Conservation (phyloP, 2,113 vertebrate species). For the Limanda limanda region DNA sequence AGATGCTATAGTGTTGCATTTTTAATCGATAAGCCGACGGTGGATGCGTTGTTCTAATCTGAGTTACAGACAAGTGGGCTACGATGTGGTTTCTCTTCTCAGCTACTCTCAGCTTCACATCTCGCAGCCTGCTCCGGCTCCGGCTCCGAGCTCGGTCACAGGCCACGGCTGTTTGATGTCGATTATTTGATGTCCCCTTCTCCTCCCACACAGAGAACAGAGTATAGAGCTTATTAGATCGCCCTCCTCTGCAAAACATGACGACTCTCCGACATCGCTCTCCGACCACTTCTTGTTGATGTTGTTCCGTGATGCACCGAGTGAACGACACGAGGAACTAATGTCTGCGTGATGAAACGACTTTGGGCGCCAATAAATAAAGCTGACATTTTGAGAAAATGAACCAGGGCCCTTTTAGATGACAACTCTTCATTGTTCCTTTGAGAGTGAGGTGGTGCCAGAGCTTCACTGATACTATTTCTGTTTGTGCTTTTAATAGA, state of each 20-base stretch:
- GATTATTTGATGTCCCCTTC: slow-evolving; percentile 61
- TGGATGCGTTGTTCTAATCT: slow-evolving; percentile 5
- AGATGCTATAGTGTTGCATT: slow-evolving; percentile 50
- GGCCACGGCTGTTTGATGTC: slow-evolving; percentile 60
- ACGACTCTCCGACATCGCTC: slow-evolving; percentile 30
- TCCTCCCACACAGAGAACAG: slow-evolving; percentile 51
- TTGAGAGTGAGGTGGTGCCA: background rate
- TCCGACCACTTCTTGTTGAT: slow-evolving; percentile 5
- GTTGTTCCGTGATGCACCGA: background rate
- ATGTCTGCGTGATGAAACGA: slow-evolving; percentile 23
- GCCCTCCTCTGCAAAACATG: slow-evolving; percentile 44
- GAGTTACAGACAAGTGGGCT: slow-evolving; percentile 48
- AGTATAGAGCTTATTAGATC: slow-evolving; percentile 52
- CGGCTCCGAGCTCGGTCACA: slow-evolving; percentile 26
- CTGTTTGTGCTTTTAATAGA: slow-evolving; percentile 3
- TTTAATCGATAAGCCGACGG: slow-evolving; percentile 38
- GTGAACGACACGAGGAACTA: slow-evolving; percentile 28
- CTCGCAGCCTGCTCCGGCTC: slow-evolving; percentile 27
- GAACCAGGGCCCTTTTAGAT: slow-evolving; percentile 18
- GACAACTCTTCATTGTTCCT: slow-evolving; percentile 6
- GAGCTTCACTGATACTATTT: slow-evolving; percentile 21
- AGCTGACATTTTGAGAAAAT: slow-evolving; percentile 18
- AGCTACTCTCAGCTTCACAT: slow-evolving; percentile 47
- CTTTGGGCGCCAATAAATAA: slow-evolving; percentile 15
- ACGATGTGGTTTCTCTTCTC: slow-evolving; percentile 31